Conservation (phyloP, 2,113 vertebrate genomes). For the Rhipidura dahli region DNA sequence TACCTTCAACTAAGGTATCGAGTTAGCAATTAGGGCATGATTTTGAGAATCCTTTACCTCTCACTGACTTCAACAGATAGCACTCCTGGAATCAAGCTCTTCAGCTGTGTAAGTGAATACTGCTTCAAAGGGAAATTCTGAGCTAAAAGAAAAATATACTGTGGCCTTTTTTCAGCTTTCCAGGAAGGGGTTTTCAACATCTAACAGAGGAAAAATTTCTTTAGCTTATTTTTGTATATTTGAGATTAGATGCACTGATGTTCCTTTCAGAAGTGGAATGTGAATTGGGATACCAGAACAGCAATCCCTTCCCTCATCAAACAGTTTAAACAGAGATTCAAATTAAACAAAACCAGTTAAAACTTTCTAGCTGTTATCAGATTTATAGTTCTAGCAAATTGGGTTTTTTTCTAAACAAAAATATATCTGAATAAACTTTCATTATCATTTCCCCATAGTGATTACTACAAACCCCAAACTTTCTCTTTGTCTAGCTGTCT, state of each 20-base stretch:
- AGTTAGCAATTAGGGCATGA: constrained; percentile 25
- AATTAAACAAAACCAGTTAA: background rate
- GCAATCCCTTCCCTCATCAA: background rate
- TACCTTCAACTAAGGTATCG: background rate
- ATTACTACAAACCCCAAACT: background rate
- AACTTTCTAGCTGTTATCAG: background rate
- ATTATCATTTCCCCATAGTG: background rate
- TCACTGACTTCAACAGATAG: constrained; percentile 8
- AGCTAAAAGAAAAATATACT: background rate
- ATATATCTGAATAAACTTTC: background rate
- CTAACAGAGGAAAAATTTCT: background rate
- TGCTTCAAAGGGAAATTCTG: constrained; percentile 25
- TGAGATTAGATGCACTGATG: background rate
- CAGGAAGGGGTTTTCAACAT: constrained; percentile 1
- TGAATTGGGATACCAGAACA: background rate
- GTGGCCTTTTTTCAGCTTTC: constrained; percentile 1
- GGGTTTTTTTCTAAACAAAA: background rate
- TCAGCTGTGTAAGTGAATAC: constrained; percentile 4
- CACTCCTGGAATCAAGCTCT: constrained; percentile 28
- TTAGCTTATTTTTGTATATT: background rate
- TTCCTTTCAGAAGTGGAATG: background rate
- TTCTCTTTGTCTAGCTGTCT: background rate
- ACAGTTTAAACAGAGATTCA: background rate
- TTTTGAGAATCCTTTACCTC: constrained; percentile 38
- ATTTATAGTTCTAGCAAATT: background rate